These are phyloP conservation scores for Mungos mungo DNA, from an alignment of 2,113 vertebrate genomes.

Conservation along the genomic window DNA sequence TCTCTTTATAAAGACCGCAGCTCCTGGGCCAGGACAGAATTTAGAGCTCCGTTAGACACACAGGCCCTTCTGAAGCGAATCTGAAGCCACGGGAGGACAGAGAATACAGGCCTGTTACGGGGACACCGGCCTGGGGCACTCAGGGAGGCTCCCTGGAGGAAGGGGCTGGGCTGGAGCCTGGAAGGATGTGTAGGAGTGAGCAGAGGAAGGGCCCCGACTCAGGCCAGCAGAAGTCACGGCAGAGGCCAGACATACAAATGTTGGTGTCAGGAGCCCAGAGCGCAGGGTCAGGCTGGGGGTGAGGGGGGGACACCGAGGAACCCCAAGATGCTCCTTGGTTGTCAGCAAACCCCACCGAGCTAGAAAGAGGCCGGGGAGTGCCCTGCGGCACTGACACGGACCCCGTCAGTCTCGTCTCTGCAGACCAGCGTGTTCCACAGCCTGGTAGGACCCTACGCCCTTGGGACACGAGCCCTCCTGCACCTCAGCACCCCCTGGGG, in stretches of 20 bases:
- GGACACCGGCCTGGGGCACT: not conserved
- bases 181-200: not conserved
- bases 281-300: not conserved
- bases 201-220: not conserved
- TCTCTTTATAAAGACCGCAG: not conserved
- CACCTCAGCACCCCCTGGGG: fast-evolving
- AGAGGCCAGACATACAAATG: not conserved
- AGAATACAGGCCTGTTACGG: fast-evolving
- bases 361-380: not conserved
- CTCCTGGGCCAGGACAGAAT: not conserved
- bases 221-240: not conserved
- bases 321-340: not conserved
- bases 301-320: too few species aligned
- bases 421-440: not conserved
- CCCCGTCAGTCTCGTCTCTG: not conserved
- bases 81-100: not conserved
- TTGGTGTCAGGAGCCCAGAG: not conserved
- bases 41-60: not conserved
- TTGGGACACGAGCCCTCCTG: not conserved
- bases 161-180: not conserved
- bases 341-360: not conserved
- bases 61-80: not conserved
- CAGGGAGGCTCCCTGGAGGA: not conserved
- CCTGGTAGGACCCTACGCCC: not conserved
- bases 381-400: fast-evolving